These are phyloP conservation scores for Megatriorchis doriae DNA, from an alignment of 2,113 vertebrate species.

Conservation along the genomic window DNA sequence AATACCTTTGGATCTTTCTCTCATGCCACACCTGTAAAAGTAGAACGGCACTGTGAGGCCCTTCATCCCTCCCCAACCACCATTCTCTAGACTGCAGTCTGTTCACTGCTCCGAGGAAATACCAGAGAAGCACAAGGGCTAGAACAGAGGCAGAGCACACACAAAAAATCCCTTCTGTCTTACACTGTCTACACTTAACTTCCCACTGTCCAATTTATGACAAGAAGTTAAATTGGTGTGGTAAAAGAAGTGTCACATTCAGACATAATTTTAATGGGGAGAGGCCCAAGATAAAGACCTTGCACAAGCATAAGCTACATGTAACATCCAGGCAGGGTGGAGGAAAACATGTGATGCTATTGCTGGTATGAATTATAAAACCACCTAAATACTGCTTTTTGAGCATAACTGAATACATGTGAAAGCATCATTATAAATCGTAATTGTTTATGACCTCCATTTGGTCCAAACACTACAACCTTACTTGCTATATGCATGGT, in stretches of 20 bases:
- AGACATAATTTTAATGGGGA: background rate
- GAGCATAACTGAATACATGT: background rate
- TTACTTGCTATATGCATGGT: background rate
- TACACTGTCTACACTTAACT: background rate
- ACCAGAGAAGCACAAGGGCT: background rate
- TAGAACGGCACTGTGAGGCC: background rate
- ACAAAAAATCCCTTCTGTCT: background rate
- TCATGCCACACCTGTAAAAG: background rate
- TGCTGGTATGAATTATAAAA: constrained; percentile 18
- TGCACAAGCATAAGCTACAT: background rate
- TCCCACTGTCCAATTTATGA: background rate
- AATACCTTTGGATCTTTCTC: background rate
- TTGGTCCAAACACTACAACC: background rate
- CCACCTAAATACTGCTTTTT: background rate
- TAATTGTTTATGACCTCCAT: constrained; percentile 7
- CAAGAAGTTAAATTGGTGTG: background rate
- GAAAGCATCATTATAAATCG: constrained; percentile 26
- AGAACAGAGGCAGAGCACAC: background rate
- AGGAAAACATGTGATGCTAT: background rate
- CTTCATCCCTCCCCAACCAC: background rate
- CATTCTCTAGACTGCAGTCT: background rate
- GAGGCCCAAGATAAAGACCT: background rate
- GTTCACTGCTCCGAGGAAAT: background rate
- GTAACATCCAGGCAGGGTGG: background rate
- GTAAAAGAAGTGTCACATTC: background rate